Evolutionary conservation across 2,888 invertebrate genomes (phyloP).

Genomic region (Panzeria rudis): DNA sequence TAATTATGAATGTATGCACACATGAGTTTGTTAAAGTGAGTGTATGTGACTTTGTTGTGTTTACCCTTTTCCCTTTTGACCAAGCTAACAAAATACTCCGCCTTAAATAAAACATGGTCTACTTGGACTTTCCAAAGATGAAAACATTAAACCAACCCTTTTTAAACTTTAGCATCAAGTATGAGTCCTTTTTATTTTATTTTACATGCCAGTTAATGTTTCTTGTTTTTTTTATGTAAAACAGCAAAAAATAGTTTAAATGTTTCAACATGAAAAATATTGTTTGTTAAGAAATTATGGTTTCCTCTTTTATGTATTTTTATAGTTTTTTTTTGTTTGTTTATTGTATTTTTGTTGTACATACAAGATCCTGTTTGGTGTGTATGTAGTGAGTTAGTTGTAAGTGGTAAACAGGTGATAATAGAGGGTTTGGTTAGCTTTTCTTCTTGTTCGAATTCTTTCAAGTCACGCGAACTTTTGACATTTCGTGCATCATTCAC

Average conservation of each 20-base stretch:
- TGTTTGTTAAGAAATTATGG: conserved; percentile 69
- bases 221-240: conserved; percentile 47
- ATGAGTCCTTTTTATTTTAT: background rate
- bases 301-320: conserved; percentile 59
- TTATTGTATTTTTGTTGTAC: conserved; percentile 28
- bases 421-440: conserved; percentile 69
- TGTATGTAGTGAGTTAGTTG: conserved; percentile 51
- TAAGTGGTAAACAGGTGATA: conserved; percentile 70
- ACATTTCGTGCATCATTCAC: conserved; percentile 43
- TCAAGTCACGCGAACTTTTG: conserved; percentile 68
- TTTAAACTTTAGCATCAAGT: background rate
- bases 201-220: conserved; percentile 22
- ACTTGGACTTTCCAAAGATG: background rate
- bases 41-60: conserved; percentile 2
- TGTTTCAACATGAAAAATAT: conserved; percentile 70
- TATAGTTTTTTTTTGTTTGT: conserved; percentile 20
- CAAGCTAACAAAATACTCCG: conserved; percentile 61
- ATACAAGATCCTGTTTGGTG: conserved; percentile 50
- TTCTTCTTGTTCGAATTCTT: conserved; percentile 41
- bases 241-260: conserved; percentile 64
- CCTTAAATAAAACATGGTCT: conserved; percentile 64
- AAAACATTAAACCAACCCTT: conserved; percentile 66
- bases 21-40: background rate
- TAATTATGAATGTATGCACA: conserved; percentile 58
- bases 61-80: conserved; percentile 31